Base-by-base conservation (phyloP, 2,113 vertebrate genomes). In the Seriola aureovittata region DNA sequence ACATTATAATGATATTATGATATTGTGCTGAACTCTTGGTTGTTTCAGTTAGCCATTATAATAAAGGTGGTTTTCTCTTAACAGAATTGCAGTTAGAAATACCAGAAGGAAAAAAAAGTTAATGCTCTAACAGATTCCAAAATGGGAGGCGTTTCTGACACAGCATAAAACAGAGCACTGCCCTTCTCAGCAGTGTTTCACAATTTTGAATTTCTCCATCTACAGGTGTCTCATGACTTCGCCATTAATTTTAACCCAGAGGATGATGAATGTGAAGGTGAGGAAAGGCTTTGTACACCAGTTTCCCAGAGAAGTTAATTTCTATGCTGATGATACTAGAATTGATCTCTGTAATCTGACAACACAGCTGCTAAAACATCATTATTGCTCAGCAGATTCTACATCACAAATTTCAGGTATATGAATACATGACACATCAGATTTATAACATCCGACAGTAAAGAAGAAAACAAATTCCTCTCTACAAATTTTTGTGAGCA, bases 191-290 rank as follows among this genome's bases (percentile, higher is more conserved):
- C n/a, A 44, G 5, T 63, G 23, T 75, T 83, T 36, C 5, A 78
- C n/a, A 74, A 14, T 36, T 11, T 78, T 62, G 19, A 80, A 5
- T 76, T n/a, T 87, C 9, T 71, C 34, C 42, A 34, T 63, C 55
- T 16, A 32, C 92, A 99, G 98, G 97, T 99, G 58, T 99, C 98
- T 59, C 98, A 98, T 46, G 97, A 99, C 89, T 99, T 99, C 48
- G 97, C 98, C 89, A 98, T 99, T 92, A 98, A 98, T 90, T 99
- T 99, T 91, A 98, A 98, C 91, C 97, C 96, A 0, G 96, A 98
- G 17, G 96, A 99, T 0, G 97, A 98, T 1, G 97, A 98, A 94
- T 99, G 97, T 85, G 97, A 99, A 96, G 97, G 98, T 98, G 93
- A 94, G 95, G 25, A 36, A 21, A 0, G 6, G 1, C 19, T 42